Evolutionary conservation across 2,888 invertebrate genomes (phyloP).

Genomic region (Emmelina monodactyla): DNA sequence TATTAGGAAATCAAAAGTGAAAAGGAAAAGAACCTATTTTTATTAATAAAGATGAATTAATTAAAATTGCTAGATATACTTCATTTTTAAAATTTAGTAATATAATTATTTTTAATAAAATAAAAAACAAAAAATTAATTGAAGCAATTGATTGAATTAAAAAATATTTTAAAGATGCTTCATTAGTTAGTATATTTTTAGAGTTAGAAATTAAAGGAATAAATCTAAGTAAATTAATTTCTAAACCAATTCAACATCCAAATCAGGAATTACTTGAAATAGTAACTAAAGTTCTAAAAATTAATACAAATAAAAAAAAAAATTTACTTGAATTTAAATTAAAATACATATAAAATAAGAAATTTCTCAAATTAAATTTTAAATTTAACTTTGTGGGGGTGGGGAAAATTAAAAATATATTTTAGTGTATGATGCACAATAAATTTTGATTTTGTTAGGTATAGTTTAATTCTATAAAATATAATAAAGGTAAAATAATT

Average conservation of each 20-base stretch:
- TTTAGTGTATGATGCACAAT: slow-evolving; percentile 70
- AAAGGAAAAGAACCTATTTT: slow-evolving; percentile 68
- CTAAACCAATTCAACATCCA: slow-evolving; percentile 68
- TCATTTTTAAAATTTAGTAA: slow-evolving; percentile 35
- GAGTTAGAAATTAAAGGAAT: slow-evolving; percentile 62
- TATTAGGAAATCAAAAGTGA: slow-evolving; percentile 68
- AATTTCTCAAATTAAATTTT: slow-evolving; percentile 45
- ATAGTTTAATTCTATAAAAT: slow-evolving; percentile 70
- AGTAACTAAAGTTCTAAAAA: slow-evolving; percentile 51
- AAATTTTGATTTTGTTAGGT: slow-evolving; percentile 68
- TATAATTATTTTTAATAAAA: slow-evolving; percentile 39
- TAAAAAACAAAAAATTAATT: slow-evolving; percentile 57
- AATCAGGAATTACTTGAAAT: slow-evolving; percentile 45
- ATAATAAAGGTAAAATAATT: slow-evolving; percentile 61
- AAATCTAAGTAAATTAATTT: slow-evolving; percentile 70
- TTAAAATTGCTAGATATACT: slow-evolving; percentile 31
- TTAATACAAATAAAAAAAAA: slow-evolving; percentile 56
- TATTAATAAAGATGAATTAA: slow-evolving; percentile 49
- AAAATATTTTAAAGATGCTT: slow-evolving; percentile 70
- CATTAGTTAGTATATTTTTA: slow-evolving; percentile 53
- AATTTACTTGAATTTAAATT: slow-evolving; percentile 57
- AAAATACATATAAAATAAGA: slow-evolving; percentile 62
- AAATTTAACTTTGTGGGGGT: slow-evolving; percentile 24
- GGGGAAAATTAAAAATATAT: slow-evolving; percentile 40
- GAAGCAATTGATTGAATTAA: slow-evolving; percentile 67